Base-by-base conservation (phyloP, 2,888 invertebrate species). In the Lottia gigantea region DNA sequence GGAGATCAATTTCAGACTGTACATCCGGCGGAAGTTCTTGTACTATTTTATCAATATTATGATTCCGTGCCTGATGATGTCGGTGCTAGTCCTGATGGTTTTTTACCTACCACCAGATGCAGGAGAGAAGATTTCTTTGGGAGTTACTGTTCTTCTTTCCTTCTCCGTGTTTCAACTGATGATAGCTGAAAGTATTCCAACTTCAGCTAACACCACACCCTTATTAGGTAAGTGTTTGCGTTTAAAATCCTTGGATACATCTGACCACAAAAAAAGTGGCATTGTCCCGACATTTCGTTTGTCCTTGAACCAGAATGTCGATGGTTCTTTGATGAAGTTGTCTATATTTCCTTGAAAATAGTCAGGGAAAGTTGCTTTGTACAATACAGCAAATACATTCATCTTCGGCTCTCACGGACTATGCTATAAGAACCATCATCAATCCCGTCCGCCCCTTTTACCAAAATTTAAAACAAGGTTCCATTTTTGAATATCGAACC, bases 91-190 rank as follows among this genome's bases (percentile, higher is more conserved):
- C 25, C 73, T 83, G 74, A 73, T 84, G 23, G 84, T 82, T 47
- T 84, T 84, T 68, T 82, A 79, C 65, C 74, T 84, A 62, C 84
- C 84, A n/a, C 84, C 84, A 11, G 84, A 85, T 64, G 79, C 80
- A 14, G 83, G 83, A 0, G 84, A 84, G 72, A 83, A 83, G 74
- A 79, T 84, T 16, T 81, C 83, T 8, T 80, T 84, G 8, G 84
- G 84, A n/a, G 80, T 84, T 62, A 84, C 84, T n/a, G 82, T 85
- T 15, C 78, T 85, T 7, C 78, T 84, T 46, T 78, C 83, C 47
- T 84, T 83, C 72, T 80, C 82, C 15, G 84, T 84, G 65, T 84
- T 84, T 76, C 79, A 85, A 64, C 75, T 84, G 61, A 76, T 84
- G 67, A 83, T 84, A 40, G 83, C 83, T n/a, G 82, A 84, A 67